Conservation (phyloP, 2,797 vertebrate genomes). For the Paratrypauchen microcephalus region DNA sequence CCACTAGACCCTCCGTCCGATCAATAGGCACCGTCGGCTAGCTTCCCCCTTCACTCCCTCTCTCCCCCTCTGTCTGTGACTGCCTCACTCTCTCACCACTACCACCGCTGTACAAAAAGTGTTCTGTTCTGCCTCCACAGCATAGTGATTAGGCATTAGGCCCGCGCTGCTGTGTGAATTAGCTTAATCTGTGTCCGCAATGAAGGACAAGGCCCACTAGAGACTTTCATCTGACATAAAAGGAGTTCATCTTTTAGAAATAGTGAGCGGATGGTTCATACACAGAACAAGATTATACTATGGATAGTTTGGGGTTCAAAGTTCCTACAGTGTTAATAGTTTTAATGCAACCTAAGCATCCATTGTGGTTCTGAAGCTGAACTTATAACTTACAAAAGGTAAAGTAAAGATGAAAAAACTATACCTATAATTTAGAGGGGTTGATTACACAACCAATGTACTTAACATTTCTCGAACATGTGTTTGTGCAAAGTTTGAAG, state of each 20-base stretch:
- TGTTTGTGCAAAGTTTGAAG: constrained; percentile 18
- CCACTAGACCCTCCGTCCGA: constrained; percentile 62
- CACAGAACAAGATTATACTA: constrained; percentile 22
- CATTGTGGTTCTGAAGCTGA: constrained; percentile 32
- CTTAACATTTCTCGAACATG: constrained; percentile 32
- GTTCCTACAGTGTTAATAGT: constrained; percentile 56
- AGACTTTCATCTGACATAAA: constrained; percentile 67
- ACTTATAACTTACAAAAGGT: constrained; percentile 7
- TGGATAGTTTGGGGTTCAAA: constrained; percentile 40
- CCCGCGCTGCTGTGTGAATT: constrained; percentile 71
- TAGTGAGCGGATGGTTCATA: constrained; percentile 37
- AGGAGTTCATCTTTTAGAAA: constrained; percentile 70
- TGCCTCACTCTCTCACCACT: constrained; percentile 36
- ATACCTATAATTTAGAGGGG: constrained; percentile 19
- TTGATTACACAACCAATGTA: constrained; percentile 11
- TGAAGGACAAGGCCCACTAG: constrained; percentile 71
- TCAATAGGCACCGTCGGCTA: constrained; percentile 73
- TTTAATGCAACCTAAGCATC: constrained; percentile 35
- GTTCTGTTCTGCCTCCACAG: constrained; percentile 69
- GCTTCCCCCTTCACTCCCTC: constrained; percentile 50
- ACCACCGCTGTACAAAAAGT: constrained; percentile 63
- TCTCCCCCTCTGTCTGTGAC: constrained; percentile 22
- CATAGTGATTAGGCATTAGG: constrained; percentile 74
- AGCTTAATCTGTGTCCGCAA: constrained; percentile 73
- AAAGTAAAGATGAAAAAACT: neutral